Evolutionary conservation across 1,140 invertebrate genomes (phyloP).

Genomic region (Calosoma granatense): DNA sequence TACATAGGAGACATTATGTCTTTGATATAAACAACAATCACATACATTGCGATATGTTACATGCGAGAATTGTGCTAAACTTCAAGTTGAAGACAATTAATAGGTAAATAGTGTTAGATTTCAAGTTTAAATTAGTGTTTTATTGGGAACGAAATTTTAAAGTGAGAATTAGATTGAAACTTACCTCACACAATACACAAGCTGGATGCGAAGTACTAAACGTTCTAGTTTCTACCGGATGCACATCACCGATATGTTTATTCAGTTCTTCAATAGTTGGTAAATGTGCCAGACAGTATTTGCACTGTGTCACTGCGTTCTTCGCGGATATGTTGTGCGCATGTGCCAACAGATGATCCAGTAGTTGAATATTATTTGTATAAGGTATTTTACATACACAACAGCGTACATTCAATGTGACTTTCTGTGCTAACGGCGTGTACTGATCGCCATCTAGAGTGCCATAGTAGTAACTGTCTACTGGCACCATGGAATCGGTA

Average conservation of each 20-base stretch:
- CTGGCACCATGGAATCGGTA: constrained; percentile 27
- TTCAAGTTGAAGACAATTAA: no score
- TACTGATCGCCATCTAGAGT: constrained; percentile 34
- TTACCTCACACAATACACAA: constrained; percentile 56
- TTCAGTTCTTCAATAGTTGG: constrained; percentile 36
- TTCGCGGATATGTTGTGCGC: constrained; percentile 37
- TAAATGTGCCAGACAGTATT: constrained; percentile 45
- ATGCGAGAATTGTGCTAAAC: no score
- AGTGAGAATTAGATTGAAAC: no score
- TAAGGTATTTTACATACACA: constrained; percentile 33
- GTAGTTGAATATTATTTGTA: constrained; percentile 50
- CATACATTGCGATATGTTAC: no score
- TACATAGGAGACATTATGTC: no score
- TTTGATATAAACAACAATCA: no score
- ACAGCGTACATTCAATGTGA: constrained; percentile 26
- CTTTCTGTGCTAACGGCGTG: constrained; percentile 15
- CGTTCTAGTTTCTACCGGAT: constrained; percentile 47
- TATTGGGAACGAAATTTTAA: no score
- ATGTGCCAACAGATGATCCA: constrained; percentile 59
- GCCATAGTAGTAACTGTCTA: constrained; percentile 51
- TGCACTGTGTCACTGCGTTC: constrained; percentile 37
- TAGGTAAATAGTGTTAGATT: no score
- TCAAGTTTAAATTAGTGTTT: no score
- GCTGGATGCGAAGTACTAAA: constrained; percentile 33
- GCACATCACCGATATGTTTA: constrained; percentile 43